These are phyloP conservation scores for Diabrotica undecimpunctata DNA, from an alignment of 1,140 invertebrate genomes.

Conservation along the genomic window DNA sequence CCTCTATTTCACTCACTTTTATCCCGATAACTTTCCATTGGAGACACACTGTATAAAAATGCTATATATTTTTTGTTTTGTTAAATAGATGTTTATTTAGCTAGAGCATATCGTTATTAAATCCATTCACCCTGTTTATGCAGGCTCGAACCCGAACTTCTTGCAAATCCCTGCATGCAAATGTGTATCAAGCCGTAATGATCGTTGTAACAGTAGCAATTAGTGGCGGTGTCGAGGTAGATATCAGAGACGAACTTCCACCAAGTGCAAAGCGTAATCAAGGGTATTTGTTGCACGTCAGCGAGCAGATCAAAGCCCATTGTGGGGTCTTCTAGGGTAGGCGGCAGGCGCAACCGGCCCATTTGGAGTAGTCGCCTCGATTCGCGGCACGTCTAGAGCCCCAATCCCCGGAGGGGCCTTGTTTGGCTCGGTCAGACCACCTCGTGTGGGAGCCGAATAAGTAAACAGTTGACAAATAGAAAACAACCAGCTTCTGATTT, in stretches of 20 bases:
- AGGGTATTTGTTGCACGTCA: constrained; percentile 29
- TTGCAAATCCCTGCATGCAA: background rate
- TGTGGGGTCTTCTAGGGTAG: constrained; percentile 14
- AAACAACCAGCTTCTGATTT: background rate
- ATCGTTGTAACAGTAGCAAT: constrained; percentile 13
- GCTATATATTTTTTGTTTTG: no score
- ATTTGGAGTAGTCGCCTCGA: background rate
- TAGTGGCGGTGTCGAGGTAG: background rate
- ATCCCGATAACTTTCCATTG: no score
- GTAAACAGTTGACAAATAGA: constrained; percentile 1
- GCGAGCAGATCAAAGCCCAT: constrained; percentile 28
- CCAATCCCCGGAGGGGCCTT: constrained; percentile 20
- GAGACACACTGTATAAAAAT: no score
- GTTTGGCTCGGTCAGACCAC: constrained; percentile 9
- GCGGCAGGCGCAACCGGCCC: constrained; percentile 11
- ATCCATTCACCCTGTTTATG: background rate
- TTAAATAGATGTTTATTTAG: no score
- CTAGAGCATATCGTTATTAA: no score
- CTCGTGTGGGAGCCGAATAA: background rate
- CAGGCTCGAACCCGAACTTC: background rate
- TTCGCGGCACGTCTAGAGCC: constrained; percentile 7
- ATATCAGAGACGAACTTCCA: background rate
- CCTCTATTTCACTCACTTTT: no score
- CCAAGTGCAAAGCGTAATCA: constrained; percentile 22
- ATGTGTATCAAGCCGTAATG: constrained; percentile 7